These are phyloP conservation scores for Cottoperca gobio DNA, from an alignment of 2,797 vertebrate genomes.

Conservation along the genomic window DNA sequence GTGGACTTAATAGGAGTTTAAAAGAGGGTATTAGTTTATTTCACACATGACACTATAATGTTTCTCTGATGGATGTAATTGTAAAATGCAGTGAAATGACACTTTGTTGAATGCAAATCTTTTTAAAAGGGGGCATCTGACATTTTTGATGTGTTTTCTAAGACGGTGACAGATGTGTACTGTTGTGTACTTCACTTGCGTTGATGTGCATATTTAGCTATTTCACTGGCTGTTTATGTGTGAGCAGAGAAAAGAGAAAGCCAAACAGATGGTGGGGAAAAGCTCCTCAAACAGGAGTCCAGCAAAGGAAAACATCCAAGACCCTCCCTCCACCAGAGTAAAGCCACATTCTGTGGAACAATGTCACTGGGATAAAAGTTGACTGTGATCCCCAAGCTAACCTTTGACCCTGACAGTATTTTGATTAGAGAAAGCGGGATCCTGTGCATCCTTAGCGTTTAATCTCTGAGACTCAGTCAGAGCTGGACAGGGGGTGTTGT, in stretches of 20 bases:
- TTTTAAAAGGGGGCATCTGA: constrained; percentile 8
- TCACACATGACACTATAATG: neutral
- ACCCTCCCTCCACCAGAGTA: constrained; percentile 76
- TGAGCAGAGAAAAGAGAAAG: constrained; percentile 49
- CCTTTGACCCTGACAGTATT: constrained; percentile 81
- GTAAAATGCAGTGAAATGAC: constrained; percentile 33
- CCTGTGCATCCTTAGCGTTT: constrained; percentile 74
- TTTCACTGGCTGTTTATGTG: constrained; percentile 54
- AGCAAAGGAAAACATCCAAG: constrained; percentile 83
- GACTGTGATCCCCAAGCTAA: constrained; percentile 76
- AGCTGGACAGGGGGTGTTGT: constrained; percentile 66
- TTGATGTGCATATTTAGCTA: constrained; percentile 4
- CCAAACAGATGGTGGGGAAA: constrained; percentile 68
- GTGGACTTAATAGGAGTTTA: neutral
- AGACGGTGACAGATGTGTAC: neutral
- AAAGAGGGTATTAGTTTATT: neutral
- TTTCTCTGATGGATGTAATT: constrained; percentile 6
- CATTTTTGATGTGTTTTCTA: neutral
- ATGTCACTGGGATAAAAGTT: constrained; percentile 79
- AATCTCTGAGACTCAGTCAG: constrained; percentile 71
- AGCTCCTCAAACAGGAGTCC: constrained; percentile 80
- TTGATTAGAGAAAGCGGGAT: constrained; percentile 75
- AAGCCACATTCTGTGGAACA: constrained; percentile 69
- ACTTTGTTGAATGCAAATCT: constrained; percentile 15
- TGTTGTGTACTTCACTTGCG: constrained; percentile 5